Conservation (phyloP, 2,797 vertebrate genomes). For the Cossypha dichroa region DNA sequence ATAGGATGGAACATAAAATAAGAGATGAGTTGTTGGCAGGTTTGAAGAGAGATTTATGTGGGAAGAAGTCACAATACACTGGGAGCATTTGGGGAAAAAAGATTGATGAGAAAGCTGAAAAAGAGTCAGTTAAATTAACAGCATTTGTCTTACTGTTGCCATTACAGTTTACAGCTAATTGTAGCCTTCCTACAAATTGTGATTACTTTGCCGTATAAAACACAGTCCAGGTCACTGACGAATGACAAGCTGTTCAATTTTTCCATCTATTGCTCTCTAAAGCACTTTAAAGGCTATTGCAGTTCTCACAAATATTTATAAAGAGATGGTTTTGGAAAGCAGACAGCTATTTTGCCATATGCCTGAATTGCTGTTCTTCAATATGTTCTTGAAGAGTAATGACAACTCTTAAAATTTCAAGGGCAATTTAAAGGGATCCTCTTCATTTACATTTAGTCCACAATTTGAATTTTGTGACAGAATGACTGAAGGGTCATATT, state of each 20-base stretch:
- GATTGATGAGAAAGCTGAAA: background rate
- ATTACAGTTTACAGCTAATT: background rate
- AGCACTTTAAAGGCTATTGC: background rate
- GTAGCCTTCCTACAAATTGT: background rate
- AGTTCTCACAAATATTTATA: slow-evolving; percentile 12
- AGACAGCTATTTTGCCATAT: slow-evolving; percentile 13
- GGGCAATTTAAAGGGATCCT: background rate
- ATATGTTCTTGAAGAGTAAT: slow-evolving; percentile 1
- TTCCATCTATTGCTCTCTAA: background rate
- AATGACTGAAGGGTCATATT: background rate
- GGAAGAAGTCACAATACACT: background rate
- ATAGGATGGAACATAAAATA: background rate
- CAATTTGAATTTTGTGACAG: background rate
- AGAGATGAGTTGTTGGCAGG: background rate
- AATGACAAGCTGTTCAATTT: slow-evolving; percentile 9
- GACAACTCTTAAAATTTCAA: background rate
- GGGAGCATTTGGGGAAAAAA: background rate
- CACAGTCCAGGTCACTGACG: background rate
- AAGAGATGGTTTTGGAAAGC: slow-evolving; percentile 8
- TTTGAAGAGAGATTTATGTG: background rate
- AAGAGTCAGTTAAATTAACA: background rate
- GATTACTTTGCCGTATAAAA: background rate
- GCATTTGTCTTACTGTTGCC: background rate
- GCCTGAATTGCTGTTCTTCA: background rate
- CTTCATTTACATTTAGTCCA: background rate